Conservation (phyloP, 2,888 invertebrate genomes). For the Spodoptera exigua region DNA sequence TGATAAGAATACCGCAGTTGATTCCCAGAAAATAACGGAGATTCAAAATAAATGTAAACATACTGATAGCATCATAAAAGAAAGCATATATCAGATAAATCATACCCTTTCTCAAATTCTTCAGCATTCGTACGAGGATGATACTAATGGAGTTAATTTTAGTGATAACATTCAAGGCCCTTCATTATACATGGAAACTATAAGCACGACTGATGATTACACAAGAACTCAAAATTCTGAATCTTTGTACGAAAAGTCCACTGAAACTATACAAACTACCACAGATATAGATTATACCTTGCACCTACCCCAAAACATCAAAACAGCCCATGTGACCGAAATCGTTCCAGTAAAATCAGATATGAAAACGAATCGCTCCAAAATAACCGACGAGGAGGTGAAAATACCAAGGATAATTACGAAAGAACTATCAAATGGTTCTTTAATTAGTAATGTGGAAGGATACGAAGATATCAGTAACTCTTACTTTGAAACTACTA, state of each 20-base stretch:
- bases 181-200: no score
- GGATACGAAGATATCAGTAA: conserved; percentile 64
- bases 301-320: no score
- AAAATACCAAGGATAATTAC: conserved; percentile 62
- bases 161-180: no score
- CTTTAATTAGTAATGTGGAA: conserved; percentile 56
- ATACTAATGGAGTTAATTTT: no score
- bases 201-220: no score
- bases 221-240: no score
- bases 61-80: conserved; percentile 48
- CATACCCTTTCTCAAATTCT: conserved; percentile 4
- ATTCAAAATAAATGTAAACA: conserved; percentile 59
- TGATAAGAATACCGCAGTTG: conserved; percentile 30
- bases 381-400: conserved; percentile 56
- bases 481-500: conserved; percentile 51
- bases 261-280: no score
- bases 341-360: background rate
- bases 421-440: conserved; percentile 63
- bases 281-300: no score
- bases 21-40: conserved; percentile 48
- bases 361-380: conserved; percentile 14
- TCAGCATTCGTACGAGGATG: no score
- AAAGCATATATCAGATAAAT: conserved; percentile 60
- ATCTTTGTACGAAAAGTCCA: no score
- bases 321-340: no score